A percentile compares a stretch with the other conserved stretches of the same genome.
Evolutionary conservation across 2,797 vertebrate genomes (phyloP).

Genomic region (Furcifer pardalis): DNA sequence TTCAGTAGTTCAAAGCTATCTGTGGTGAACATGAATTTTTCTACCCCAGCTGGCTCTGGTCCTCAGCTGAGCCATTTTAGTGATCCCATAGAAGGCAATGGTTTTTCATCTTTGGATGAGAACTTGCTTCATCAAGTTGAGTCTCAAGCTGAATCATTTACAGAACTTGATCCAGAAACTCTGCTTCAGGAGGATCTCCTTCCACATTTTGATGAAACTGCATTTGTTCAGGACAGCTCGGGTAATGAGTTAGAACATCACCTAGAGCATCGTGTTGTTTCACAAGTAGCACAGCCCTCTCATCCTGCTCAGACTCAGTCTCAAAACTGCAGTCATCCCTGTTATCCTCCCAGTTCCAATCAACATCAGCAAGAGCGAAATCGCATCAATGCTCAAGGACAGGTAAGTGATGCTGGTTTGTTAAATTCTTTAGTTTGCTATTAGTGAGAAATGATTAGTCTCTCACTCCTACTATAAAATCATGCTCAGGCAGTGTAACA

Average conservation of each 20-base stretch:
- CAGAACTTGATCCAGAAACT: constrained; percentile 87
- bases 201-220: constrained; percentile 88
- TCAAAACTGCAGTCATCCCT: constrained; percentile 71
- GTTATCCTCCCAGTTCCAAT: constrained; percentile 74
- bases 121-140: constrained; percentile 85
- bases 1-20: constrained; percentile 89
- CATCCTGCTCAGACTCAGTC: constrained; percentile 67
- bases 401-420: constrained; percentile 70
- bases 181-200: constrained; percentile 91
- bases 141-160: constrained; percentile 85
- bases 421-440: background rate
- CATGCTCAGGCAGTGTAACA: background rate
- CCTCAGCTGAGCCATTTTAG: constrained; percentile 84
- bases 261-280: constrained; percentile 77
- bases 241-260: constrained; percentile 78
- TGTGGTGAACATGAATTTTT: constrained; percentile 86
- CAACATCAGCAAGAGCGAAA: constrained; percentile 72
- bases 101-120: constrained; percentile 88
- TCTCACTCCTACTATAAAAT: too few species aligned
- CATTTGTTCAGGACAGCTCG: constrained; percentile 85
- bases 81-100: constrained; percentile 83
- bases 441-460: background rate
- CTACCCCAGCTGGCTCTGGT: constrained; percentile 81
- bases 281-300: constrained; percentile 63
- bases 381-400: constrained; percentile 66